Base-by-base conservation (phyloP, 2,888 invertebrate genomes). In the Amphimallon solstitiale region DNA sequence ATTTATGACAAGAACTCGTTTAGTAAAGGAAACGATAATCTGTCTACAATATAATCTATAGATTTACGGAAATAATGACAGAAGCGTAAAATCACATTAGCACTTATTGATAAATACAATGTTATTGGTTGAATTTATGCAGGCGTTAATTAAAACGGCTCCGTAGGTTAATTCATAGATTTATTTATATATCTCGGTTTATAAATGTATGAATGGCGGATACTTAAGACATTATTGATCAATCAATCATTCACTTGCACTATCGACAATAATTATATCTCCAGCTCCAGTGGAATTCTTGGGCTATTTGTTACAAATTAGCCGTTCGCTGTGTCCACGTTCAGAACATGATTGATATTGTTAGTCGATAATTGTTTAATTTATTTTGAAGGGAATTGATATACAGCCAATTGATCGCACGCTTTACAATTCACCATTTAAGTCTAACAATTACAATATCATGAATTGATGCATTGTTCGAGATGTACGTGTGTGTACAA, bases 51-150 rank as follows among this genome's bases (percentile, higher is more conserved):
- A 59, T 43, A 43, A 59, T 51, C 40, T 10, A 43, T 43, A 34
- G 46, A 14, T 60, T 34, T 60, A 34, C 45, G 38, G 62, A 49
- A 62, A 37, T 62, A 62, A 49, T 62, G 35, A 62, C 23, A 17
- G 29, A n/a, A 34, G 34, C 60, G 34, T 60, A 51, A 17, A 46
- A 60, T 60, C 38, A 19, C 29, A 51, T 49, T 12, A 62, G 29
- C 14, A 17, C 14, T 46, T 37, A 49, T 46, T 49, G 49, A 62
- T 62, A 49, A 62, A 37, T 49, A 62, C 62, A 62, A 38, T 62
- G 62, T 49, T 40, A 51, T 48, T 62, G 21, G 23, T 23, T 23
- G 52, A 17, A 35, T 17, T 40, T 29, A 35, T 52, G 17, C 7
- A 52, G 23, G 15, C 52, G 29, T 34, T 52, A 34, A 52, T 52